phyloP scores from a whole-genome alignment of 2,888 invertebrate genomes.

The Clivina fossor region DNA sequence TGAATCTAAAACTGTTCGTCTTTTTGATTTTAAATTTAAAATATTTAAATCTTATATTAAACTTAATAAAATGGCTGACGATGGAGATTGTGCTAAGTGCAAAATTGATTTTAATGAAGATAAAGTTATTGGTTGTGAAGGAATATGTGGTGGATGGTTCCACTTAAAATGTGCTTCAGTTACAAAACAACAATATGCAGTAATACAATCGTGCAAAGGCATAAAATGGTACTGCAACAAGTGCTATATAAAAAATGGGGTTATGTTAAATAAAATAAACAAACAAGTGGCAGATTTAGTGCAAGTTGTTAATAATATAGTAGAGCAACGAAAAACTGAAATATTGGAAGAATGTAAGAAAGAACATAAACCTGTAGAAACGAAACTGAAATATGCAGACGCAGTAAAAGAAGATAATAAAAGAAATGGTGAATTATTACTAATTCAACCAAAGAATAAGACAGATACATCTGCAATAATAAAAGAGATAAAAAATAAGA shows the following conservation, averaged over 20 bases:
- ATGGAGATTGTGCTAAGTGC: slow-evolving; percentile 1
- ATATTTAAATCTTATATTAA: too few relatives aligned
- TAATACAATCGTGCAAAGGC: slow-evolving; percentile 1
- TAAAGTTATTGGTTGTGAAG: slow-evolving; percentile 10
- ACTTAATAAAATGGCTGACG: neutral
- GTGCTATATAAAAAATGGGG: neutral
- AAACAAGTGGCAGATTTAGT: too few relatives aligned
- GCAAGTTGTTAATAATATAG: slow-evolving; percentile 1
- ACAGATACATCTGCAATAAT: neutral
- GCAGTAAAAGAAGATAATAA: neutral
- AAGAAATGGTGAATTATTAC: slow-evolving; percentile 3
- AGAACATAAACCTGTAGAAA: slow-evolving; percentile 1
- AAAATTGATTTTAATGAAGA: slow-evolving; percentile 9
- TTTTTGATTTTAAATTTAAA: too few relatives aligned
- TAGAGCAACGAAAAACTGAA: slow-evolving; percentile 4
- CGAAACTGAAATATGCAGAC: slow-evolving; percentile 13
- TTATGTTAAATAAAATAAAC: too few relatives aligned
- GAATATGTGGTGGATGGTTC: neutral
- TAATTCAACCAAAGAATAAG: slow-evolving; percentile 4
- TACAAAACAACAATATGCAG: slow-evolving; percentile 3
- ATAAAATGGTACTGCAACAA: slow-evolving; percentile 5
- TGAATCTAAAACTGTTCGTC: too few relatives aligned
- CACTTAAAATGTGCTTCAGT: slow-evolving; percentile 6
- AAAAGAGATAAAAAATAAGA: slow-evolving; percentile 8
- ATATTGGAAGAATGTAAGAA: neutral